Percentiles rank a stretch among this genome's conserved stretches.
phyloP scores from a whole-genome alignment of 2,113 vertebrate species.

The Poicephalus gulielmi region DNA sequence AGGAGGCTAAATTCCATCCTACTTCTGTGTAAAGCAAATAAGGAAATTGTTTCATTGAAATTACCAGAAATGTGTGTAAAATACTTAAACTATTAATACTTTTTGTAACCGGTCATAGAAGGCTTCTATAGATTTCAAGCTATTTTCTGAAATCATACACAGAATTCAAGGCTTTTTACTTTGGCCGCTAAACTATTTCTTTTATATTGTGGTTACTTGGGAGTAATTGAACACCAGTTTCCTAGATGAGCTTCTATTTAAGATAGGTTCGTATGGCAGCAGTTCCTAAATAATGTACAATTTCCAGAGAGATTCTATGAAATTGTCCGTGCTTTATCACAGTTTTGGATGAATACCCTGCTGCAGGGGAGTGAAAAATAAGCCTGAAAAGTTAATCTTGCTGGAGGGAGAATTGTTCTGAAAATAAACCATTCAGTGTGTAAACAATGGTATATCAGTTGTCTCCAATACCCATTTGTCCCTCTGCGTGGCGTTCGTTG shows the following conservation, averaged over 20 bases:
- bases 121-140: background rate
- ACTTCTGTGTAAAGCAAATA: background rate
- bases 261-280: background rate
- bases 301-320: background rate
- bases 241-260: background rate
- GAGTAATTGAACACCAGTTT: background rate
- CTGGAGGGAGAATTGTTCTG: background rate
- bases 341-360: background rate
- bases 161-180: background rate
- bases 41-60: background rate
- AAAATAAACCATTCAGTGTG: slow-evolving; percentile 32
- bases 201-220: background rate
- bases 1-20: background rate
- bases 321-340: background rate
- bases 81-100: background rate
- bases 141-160: background rate
- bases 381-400: slow-evolving; percentile 22
- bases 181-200: background rate
- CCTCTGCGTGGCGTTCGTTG: background rate
- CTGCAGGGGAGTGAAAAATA: background rate
- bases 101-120: background rate
- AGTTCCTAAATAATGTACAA: background rate
- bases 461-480: background rate
- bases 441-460: slow-evolving; percentile 1
- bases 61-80: background rate